Conservation (phyloP, 2,113 vertebrate species). For the Willisornis vidua region DNA sequence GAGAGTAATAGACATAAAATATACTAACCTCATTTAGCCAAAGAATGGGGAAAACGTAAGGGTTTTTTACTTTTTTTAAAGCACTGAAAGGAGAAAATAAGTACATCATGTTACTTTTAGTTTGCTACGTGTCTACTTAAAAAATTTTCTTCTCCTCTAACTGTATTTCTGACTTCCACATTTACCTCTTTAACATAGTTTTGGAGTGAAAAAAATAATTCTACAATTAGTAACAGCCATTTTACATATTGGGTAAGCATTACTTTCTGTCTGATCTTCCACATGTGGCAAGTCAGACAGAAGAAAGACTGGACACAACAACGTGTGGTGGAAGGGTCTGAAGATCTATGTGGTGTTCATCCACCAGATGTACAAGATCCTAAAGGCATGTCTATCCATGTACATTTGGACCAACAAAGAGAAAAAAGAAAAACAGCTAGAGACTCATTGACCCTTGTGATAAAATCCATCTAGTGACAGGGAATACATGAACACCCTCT, state of each 20-base stretch:
- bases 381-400: not conserved
- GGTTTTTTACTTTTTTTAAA: conserved; percentile 75
- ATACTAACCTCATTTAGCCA: conserved; percentile 95
- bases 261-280: not conserved
- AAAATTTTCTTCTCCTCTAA: not conserved
- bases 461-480: not conserved
- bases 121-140: not conserved
- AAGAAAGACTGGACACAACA: not conserved
- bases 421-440: not conserved
- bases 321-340: not conserved
- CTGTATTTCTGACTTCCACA: not conserved
- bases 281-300: not conserved
- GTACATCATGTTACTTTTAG: not conserved
- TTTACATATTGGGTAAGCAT: not conserved
- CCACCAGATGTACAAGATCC: not conserved
- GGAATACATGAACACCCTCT: not conserved
- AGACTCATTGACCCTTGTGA: not conserved
- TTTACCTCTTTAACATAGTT: not conserved
- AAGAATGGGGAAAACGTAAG: conserved; percentile 85
- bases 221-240: not conserved
- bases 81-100: conserved; percentile 74
- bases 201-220: not conserved
- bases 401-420: not conserved
- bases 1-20: not conserved
- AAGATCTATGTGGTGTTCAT: not conserved